Conservation (phyloP, 1,140 invertebrate species). For the Aphelinus atriplicis region DNA sequence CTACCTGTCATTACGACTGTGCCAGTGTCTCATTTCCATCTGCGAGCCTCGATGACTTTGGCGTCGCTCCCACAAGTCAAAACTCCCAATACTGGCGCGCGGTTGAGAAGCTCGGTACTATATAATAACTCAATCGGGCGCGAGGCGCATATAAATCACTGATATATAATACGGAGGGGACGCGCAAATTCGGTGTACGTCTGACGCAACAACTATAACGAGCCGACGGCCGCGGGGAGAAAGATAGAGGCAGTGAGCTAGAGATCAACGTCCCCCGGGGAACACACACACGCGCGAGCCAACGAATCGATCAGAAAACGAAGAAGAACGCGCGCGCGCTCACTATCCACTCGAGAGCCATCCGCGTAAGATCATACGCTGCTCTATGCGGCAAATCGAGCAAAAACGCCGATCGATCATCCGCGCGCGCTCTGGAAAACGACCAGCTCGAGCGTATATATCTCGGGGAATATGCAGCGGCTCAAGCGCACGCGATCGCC, state of each 20-base stretch:
- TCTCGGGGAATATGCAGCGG: not conserved
- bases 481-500: conserved; percentile 10
- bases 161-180: too few species aligned
- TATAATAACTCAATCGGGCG: too few species aligned
- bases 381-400: not conserved
- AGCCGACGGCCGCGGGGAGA: not conserved
- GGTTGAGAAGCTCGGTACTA: too few species aligned
- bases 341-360: not conserved
- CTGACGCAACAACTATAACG: too few species aligned
- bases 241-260: not conserved
- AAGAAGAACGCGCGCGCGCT: not conserved
- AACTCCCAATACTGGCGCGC: too few species aligned
- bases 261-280: not conserved
- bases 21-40: too few species aligned
- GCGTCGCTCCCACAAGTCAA: too few species aligned
- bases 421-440: not conserved
- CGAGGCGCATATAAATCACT: too few species aligned
- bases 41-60: too few species aligned
- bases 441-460: not conserved
- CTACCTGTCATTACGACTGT: too few species aligned
- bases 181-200: too few species aligned
- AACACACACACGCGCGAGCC: not conserved
- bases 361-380: not conserved
- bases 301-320: not conserved
- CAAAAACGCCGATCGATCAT: conserved; percentile 15